phyloP scores from a whole-genome alignment of 2,113 vertebrate genomes.

The Suncus etruscus region DNA sequence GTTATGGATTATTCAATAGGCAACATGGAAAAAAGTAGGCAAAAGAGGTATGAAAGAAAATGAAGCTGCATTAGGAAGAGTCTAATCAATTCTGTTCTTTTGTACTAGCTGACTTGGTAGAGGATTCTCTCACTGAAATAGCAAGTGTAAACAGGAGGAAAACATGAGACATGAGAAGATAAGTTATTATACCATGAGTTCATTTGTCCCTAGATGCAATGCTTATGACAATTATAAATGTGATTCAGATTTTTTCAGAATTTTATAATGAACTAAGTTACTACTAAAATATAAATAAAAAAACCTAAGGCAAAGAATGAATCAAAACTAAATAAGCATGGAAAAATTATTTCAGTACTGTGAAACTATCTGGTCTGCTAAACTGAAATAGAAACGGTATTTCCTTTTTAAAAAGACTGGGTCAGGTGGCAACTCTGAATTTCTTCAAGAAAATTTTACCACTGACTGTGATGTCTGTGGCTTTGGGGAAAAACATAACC shows the following conservation, averaged over 20 bases:
- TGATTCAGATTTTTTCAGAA: background rate
- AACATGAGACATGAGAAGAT: background rate
- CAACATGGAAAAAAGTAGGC: background rate
- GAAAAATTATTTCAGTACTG: slow-evolving; percentile 41
- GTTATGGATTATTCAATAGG: background rate
- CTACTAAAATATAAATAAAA: slow-evolving; percentile 33
- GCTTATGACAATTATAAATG: slow-evolving; percentile 2
- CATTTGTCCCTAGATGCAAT: background rate
- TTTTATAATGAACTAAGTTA: background rate
- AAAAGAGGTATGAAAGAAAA: background rate
- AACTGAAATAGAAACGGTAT: slow-evolving; percentile 69
- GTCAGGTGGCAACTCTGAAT: slow-evolving; percentile 82
- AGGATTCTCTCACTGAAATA: background rate
- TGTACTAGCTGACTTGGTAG: background rate
- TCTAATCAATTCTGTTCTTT: background rate
- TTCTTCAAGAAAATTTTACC: slow-evolving; percentile 84
- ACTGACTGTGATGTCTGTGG: slow-evolving; percentile 80
- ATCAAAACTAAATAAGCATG: slow-evolving; percentile 44
- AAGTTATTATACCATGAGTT: background rate
- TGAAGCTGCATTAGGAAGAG: background rate
- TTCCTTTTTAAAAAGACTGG: slow-evolving; percentile 78
- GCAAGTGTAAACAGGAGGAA: background rate
- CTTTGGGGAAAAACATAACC: slow-evolving; percentile 82
- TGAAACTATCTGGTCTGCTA: slow-evolving; percentile 58
- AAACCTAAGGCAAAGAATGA: background rate